Conservation (phyloP, 2,113 vertebrate species). For the Noctilio leporinus region DNA sequence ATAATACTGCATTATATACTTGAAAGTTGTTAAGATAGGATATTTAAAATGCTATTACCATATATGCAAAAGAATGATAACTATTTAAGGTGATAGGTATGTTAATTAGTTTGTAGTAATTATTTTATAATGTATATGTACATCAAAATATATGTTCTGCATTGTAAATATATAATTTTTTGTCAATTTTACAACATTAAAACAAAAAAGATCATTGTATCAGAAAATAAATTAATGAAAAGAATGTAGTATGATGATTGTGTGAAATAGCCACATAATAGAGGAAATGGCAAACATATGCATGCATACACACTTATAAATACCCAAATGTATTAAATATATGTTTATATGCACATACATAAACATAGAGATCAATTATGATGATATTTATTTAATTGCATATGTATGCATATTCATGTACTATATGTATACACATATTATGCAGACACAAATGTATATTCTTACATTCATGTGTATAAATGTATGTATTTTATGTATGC, state of each 20-base stretch:
- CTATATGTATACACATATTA: too few relatives aligned
- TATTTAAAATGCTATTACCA: neutral
- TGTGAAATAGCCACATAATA: neutral
- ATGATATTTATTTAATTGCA: neutral
- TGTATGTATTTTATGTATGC: neutral
- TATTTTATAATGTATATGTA: neutral
- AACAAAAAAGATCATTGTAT: neutral
- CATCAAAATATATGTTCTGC: neutral
- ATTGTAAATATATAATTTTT: neutral
- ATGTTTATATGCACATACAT: neutral
- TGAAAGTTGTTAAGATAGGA: neutral
- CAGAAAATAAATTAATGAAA: neutral
- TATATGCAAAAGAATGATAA: neutral
- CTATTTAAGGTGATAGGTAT: neutral
- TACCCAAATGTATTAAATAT: neutral
- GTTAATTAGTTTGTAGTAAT: neutral
- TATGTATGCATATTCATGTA: neutral
- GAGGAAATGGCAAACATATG: neutral
- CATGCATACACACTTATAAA: neutral
- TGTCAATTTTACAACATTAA: neutral
- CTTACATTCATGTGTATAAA: neutral
- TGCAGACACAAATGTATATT: neutral
- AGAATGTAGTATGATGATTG: neutral
- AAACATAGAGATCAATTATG: neutral
- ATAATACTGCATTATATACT: neutral